Evolutionary conservation across 2,888 invertebrate genomes (phyloP), one percentile per base, ranked within the genome.

Genomic region (Alviniconcha strummeri): DNA sequence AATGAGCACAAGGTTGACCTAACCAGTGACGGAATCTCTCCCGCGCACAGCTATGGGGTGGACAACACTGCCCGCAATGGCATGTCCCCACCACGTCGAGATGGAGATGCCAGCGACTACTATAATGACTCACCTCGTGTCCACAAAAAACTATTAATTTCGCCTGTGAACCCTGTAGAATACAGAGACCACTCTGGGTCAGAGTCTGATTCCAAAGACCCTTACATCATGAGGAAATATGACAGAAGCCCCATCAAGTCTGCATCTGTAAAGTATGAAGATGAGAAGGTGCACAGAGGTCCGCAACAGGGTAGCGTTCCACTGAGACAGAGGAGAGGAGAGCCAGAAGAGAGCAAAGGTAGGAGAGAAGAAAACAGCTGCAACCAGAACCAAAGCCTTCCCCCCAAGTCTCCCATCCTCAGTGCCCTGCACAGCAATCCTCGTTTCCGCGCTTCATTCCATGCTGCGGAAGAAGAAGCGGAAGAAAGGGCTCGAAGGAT

Each of bases 391-490:
- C 86, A 56, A 64, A 84, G 75, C 11, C 57, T 36, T n/a, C 60
- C 83, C 54, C 88, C 89, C 9, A 88, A 87, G 72, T 87, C 89
- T 72, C 88, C 89, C 7, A 81, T 91, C 75, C 80, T 91, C 64
- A 86, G 80, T 82, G 91, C 90, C 56, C 86, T 91, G 11, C 89
- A 89, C 9, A 86, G 84, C 54, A 90, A 90, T 80, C 84, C 88
- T 5, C 91, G 90, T 72, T 91, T 90, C 83, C 86, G 88, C 80
- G 86, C 88, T 15, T 88, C 89, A 7, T 90, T 88, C 81, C 83
- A 87, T 74, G 86, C 86, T 15, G 90, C 87, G 81, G 91, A 91
- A 75, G 86, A 84, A 56, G 91, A 90, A 79, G 91, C 91, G 13
- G 89, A 90, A 17, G 89, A 90, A 11, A 85, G 91, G 76, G 84